Conservation (phyloP, 1,140 invertebrate species). For the Melipona quadrifasciata region DNA sequence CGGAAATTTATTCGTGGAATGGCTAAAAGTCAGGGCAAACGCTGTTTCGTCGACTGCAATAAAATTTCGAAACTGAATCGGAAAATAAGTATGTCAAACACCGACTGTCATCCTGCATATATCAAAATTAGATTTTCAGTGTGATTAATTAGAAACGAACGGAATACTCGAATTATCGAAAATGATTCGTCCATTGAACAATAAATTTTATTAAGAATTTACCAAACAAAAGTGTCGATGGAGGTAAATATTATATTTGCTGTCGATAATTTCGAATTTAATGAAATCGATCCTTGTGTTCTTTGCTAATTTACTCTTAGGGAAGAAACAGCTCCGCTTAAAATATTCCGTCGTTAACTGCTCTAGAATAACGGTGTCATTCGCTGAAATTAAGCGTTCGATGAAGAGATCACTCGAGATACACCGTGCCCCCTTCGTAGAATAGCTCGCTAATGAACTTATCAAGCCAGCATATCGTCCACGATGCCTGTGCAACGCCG, state of each 20-base stretch:
- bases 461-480: constrained; percentile 9
- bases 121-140: no score
- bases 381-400: constrained; percentile 64
- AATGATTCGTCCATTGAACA: neutral
- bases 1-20: no score
- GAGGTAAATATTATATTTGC: neutral
- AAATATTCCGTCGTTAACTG: neutral
- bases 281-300: neutral
- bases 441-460: constrained; percentile 52
- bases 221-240: neutral
- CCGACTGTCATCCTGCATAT: no score
- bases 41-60: no score
- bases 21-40: no score
- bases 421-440: constrained; percentile 5
- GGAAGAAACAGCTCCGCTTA: neutral
- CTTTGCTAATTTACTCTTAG: neutral
- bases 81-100: no score
- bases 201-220: neutral
- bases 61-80: no score
- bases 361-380: constrained; percentile 22
- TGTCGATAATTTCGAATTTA: neutral
- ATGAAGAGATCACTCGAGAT: constrained; percentile 62
- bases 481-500: neutral
- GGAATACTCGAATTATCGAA: neutral
- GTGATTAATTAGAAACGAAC: neutral